phyloP scores from a whole-genome alignment of 1,140 invertebrate genomes.

The Drosophila bocki region DNA sequence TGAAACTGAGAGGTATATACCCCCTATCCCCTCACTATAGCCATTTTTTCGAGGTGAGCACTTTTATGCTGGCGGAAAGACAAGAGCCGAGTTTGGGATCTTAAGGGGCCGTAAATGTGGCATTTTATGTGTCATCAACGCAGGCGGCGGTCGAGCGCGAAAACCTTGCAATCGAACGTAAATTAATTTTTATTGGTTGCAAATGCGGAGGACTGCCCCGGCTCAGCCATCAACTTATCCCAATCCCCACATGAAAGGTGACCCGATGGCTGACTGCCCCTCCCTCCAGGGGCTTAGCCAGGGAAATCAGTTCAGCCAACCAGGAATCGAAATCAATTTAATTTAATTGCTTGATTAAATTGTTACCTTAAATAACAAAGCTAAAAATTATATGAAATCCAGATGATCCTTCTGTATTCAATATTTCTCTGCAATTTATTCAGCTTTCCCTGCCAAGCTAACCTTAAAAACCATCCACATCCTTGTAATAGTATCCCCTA shows the following conservation, averaged over 20 bases:
- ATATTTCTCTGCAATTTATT: background rate
- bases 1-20: slow-evolving; percentile 6
- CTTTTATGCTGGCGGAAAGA: slow-evolving; percentile 48
- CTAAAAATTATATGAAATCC: background rate
- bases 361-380: background rate
- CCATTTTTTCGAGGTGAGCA: slow-evolving; percentile 38
- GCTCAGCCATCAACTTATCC: slow-evolving; percentile 40
- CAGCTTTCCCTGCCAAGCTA: background rate
- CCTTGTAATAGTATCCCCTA: background rate
- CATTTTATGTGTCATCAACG: slow-evolving; percentile 77
- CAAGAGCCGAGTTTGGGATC: slow-evolving; percentile 46
- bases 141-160: slow-evolving; percentile 44
- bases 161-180: slow-evolving; percentile 79
- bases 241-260: slow-evolving; percentile 41
- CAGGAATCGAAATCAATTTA: slow-evolving; percentile 10
- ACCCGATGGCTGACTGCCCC: slow-evolving; percentile 6
- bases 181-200: slow-evolving; percentile 77
- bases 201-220: slow-evolving; percentile 29
- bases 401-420: background rate
- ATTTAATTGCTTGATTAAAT: slow-evolving; percentile 11
- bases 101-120: slow-evolving; percentile 75
- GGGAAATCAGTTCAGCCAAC: slow-evolving; percentile 11
- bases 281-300: background rate
- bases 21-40: background rate
- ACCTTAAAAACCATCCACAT: background rate